Percentiles rank a stretch among this genome's conserved stretches.
phyloP scores from a whole-genome alignment of 2,113 vertebrate genomes.

The Lophochroa leadbeateri region DNA sequence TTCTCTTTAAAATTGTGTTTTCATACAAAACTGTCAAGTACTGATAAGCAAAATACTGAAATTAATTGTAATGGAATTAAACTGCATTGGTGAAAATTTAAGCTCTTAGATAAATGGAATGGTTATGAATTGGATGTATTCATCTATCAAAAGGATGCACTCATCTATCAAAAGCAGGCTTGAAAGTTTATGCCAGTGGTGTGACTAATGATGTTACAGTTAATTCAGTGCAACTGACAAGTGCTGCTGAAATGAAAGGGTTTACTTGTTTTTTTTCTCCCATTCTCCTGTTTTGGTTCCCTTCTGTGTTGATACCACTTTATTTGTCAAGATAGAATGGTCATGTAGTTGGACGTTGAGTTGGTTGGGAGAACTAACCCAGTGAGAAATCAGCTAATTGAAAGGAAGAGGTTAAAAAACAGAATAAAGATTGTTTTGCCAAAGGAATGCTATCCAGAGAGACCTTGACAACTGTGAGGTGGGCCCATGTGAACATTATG shows the following conservation, averaged over 20 bases:
- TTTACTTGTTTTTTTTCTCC: neutral
- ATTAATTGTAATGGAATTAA: neutral
- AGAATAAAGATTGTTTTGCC: neutral
- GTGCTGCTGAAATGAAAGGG: neutral
- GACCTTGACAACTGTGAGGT: neutral
- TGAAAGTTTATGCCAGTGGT: neutral
- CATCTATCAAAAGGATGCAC: neutral
- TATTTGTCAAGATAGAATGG: neutral
- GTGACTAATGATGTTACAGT: constrained; percentile 17
- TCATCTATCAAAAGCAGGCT: constrained; percentile 9
- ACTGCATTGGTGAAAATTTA: neutral
- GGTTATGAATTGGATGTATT: neutral
- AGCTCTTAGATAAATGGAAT: neutral
- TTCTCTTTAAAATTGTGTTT: constrained; percentile 7
- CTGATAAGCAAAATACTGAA: neutral
- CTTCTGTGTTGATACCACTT: neutral
- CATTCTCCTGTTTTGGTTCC: neutral
- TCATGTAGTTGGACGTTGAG: neutral
- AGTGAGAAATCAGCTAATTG: neutral
- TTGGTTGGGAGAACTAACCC: neutral
- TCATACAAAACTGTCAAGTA: neutral
- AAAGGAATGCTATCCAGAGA: neutral
- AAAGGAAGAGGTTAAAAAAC: neutral
- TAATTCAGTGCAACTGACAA: neutral
- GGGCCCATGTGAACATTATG: neutral